Evolutionary conservation across 2,113 vertebrate genomes (phyloP).

Genomic region (Megaleporinus macrocephalus): DNA sequence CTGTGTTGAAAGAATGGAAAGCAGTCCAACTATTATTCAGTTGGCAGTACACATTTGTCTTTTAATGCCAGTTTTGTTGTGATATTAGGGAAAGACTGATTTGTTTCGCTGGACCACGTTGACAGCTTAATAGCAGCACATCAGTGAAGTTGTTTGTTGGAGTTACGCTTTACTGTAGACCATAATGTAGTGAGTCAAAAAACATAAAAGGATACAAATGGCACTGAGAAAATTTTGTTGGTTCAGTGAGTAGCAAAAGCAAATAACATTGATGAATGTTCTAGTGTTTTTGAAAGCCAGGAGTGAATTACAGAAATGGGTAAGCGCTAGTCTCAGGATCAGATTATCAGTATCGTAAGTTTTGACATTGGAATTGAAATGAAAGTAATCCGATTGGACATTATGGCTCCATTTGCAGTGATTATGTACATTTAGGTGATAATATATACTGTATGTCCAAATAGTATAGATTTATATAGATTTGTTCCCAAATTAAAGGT

Average conservation of each 20-base stretch:
- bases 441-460: no score
- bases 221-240: neutral
- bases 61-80: conserved; percentile 29
- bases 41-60: conserved; percentile 9
- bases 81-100: conserved; percentile 58
- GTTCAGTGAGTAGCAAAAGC: neutral
- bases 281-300: neutral
- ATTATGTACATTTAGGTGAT: neutral
- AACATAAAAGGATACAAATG: neutral
- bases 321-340: neutral
- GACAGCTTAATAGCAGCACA: conserved; percentile 53
- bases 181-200: neutral
- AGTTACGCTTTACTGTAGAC: neutral
- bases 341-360: no score
- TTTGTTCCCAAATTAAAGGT: no score
- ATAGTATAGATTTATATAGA: no score
- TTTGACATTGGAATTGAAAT: no score
- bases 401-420: neutral
- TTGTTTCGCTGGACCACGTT: conserved; percentile 65
- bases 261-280: neutral
- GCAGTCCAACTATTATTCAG: conserved; percentile 28
- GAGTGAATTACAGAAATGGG: neutral
- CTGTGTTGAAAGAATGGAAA: neutral
- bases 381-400: no score
- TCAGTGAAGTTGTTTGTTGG: neutral